Evolutionary conservation across 2,888 invertebrate species (phyloP).

Genomic region (Alloscopus bannaensis): DNA sequence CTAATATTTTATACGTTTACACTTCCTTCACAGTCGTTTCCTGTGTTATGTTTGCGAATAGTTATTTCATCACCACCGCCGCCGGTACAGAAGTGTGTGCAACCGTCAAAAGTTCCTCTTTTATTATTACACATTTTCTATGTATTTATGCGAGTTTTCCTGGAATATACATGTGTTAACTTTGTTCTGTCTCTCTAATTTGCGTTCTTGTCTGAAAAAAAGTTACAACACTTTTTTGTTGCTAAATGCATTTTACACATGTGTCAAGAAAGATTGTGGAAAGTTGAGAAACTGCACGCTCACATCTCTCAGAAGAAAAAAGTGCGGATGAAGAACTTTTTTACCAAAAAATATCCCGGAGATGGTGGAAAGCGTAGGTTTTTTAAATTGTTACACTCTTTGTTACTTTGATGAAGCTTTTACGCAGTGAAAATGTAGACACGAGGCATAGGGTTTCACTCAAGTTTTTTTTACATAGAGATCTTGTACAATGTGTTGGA

Average conservation of each 20-base stretch:
- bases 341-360: constrained; percentile 46
- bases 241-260: constrained; percentile 24
- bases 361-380: neutral
- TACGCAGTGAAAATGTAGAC: constrained; percentile 16
- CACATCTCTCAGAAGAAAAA: constrained; percentile 26
- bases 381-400: constrained; percentile 13
- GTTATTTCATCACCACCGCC: constrained; percentile 38
- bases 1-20: constrained; percentile 29
- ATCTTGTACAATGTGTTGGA: too few species aligned
- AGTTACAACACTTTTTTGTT: neutral
- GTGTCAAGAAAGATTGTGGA: constrained; percentile 28
- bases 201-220: constrained; percentile 48
- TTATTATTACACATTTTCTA: constrained; percentile 52
- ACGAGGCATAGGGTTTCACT: constrained; percentile 1
- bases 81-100: constrained; percentile 6
- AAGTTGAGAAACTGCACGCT: constrained; percentile 39
- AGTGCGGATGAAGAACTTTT: constrained; percentile 17
- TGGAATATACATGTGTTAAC: constrained; percentile 56
- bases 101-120: neutral
- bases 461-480: too few species aligned
- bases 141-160: constrained; percentile 57
- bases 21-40: constrained; percentile 34
- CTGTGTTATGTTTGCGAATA: constrained; percentile 51
- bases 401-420: constrained; percentile 28
- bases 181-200: constrained; percentile 57